A percentile compares a stretch with the other conserved stretches of the same genome.
These are phyloP conservation scores for Urocynchramus pylzowi DNA, from an alignment of 2,113 vertebrate genomes.

Conservation along the genomic window DNA sequence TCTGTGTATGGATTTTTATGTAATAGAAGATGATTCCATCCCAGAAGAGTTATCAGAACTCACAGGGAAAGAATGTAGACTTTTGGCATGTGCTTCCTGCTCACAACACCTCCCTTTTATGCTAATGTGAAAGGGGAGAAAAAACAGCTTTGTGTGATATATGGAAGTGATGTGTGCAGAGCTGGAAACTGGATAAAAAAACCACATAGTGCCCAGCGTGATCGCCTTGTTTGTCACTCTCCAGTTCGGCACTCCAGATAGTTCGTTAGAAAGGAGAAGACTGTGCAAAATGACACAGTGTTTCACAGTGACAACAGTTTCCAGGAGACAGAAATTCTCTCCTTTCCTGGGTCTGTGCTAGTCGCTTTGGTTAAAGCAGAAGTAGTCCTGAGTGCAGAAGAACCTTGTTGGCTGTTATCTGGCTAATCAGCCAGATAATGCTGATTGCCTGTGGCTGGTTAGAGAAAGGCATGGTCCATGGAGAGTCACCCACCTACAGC, in stretches of 20 bases:
- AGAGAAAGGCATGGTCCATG: background rate
- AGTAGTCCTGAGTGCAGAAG: background rate
- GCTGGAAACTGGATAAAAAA: background rate
- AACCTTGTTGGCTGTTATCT: background rate
- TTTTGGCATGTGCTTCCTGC: background rate
- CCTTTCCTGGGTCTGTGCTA: background rate
- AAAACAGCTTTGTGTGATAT: background rate
- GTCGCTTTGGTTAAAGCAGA: background rate
- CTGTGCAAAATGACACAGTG: background rate
- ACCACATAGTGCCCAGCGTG: background rate
- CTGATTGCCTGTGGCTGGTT: background rate
- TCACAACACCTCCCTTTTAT: background rate
- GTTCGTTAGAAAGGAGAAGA: background rate
- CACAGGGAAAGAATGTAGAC: background rate
- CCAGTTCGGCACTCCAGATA: background rate
- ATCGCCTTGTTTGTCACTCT: background rate
- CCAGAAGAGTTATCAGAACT: background rate
- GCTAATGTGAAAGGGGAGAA: background rate
- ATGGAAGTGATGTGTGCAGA: background rate
- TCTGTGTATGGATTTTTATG: background rate
- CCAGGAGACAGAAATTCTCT: background rate
- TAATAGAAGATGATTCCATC: background rate
- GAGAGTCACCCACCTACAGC: background rate
- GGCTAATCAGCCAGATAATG: background rate
- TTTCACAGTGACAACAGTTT: background rate